These are phyloP conservation scores for Pygoscelis antarcticus DNA, from an alignment of 2,113 vertebrate species.

Conservation along the genomic window DNA sequence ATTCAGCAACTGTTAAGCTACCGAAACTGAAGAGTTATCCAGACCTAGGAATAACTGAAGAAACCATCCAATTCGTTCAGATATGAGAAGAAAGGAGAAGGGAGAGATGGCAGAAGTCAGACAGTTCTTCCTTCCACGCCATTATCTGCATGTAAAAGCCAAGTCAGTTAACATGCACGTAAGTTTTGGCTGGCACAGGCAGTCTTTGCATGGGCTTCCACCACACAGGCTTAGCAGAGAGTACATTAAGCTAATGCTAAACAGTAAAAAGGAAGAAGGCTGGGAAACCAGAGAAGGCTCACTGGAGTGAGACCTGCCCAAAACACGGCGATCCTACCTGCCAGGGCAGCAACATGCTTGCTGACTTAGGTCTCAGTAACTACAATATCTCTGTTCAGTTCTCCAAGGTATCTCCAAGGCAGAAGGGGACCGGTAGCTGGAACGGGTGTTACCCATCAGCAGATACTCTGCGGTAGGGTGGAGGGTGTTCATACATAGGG, in stretches of 20 bases:
- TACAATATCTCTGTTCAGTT: not conserved
- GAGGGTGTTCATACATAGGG: not conserved
- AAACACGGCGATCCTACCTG: not conserved
- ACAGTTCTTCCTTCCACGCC: not conserved
- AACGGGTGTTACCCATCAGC: not conserved
- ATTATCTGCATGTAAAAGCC: not conserved
- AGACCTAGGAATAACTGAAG: not conserved
- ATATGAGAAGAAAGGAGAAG: not conserved
- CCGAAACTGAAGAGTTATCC: not conserved
- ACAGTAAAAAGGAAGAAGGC: not conserved
- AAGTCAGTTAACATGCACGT: not conserved
- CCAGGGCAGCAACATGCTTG: too few species aligned
- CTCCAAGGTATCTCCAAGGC: not conserved
- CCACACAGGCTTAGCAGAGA: not conserved
- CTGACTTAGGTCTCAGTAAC: not conserved
- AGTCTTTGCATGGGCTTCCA: not conserved
- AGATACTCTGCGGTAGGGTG: not conserved
- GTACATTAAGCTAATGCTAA: not conserved
- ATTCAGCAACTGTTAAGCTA: not conserved
- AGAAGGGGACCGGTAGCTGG: not conserved
- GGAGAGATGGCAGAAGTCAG: not conserved
- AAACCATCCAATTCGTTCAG: accelerated
- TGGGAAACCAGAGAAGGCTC: not conserved
- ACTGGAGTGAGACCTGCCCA: not conserved
- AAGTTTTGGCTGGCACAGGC: not conserved